These are phyloP conservation scores for Aquatica leii DNA, from an alignment of 2,888 invertebrate genomes.

Conservation along the genomic window DNA sequence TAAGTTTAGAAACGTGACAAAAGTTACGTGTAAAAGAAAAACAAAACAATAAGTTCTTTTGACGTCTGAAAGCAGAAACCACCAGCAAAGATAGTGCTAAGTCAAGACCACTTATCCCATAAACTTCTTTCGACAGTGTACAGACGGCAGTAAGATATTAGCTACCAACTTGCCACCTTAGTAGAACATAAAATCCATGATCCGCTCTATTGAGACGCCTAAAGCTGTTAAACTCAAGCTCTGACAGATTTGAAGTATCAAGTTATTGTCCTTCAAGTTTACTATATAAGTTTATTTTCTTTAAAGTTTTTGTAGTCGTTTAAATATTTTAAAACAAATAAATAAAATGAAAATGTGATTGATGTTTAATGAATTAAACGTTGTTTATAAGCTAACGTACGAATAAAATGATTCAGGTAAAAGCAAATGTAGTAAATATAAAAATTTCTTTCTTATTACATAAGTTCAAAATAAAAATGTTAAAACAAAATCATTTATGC, in stretches of 20 bases:
- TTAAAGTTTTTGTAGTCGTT: not conserved
- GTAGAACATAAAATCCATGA: conserved; percentile 35
- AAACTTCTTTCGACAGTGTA: conserved; percentile 29
- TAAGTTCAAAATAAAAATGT: too few species aligned
- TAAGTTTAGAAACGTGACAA: too few species aligned
- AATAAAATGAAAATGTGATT: too few species aligned
- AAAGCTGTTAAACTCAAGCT: conserved; percentile 30
- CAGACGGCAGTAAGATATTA: conserved; percentile 35
- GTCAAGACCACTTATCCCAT: conserved; percentile 38
- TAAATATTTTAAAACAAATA: not conserved
- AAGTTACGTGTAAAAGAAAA: too few species aligned
- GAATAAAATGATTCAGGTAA: too few species aligned
- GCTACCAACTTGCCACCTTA: conserved; percentile 35
- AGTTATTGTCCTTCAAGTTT: conserved; percentile 28
- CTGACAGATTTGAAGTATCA: conserved; percentile 28
- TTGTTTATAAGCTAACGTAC: too few species aligned
- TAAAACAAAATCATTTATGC: too few species aligned
- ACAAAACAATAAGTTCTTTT: conserved; percentile 16
- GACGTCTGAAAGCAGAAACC: conserved; percentile 28
- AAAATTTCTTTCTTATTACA: too few species aligned
- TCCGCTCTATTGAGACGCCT: conserved; percentile 35
- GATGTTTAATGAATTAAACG: too few species aligned
- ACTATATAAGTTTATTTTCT: conserved; percentile 14
- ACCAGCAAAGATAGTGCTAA: conserved; percentile 29
- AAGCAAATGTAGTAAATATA: too few species aligned